Conservation (phyloP, 2,113 vertebrate genomes). For the Podiceps cristatus region DNA sequence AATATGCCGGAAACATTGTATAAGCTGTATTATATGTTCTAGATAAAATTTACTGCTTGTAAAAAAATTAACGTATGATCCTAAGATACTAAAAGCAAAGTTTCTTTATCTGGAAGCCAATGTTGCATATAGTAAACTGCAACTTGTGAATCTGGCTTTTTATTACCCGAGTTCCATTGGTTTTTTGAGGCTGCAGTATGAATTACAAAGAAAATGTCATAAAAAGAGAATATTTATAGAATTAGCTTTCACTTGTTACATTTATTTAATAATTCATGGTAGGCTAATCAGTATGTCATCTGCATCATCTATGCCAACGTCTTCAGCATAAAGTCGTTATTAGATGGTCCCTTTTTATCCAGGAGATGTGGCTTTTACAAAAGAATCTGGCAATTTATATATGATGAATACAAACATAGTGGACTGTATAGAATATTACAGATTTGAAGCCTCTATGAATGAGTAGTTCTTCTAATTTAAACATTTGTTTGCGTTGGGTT, state of each 20-base stretch:
- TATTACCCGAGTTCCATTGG: neutral
- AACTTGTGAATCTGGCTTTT: neutral
- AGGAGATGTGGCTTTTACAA: neutral
- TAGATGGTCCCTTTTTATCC: neutral
- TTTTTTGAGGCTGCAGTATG: neutral
- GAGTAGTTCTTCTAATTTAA: neutral
- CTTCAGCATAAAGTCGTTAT: neutral
- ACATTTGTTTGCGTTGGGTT: neutral
- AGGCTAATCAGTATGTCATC: neutral
- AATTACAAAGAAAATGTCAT: neutral
- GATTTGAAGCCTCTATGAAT: neutral
- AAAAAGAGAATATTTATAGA: neutral
- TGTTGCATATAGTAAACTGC: neutral
- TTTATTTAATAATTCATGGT: neutral
- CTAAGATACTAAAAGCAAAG: neutral
- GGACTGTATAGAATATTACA: conserved; percentile 26
- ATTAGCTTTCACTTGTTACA: neutral
- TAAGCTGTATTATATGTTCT: conserved; percentile 37
- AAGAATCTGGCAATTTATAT: neutral
- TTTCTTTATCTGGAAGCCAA: neutral
- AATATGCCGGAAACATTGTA: neutral
- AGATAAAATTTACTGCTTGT: conserved; percentile 42
- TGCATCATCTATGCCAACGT: neutral
- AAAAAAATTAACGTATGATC: neutral
- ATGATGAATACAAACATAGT: neutral